Conservation (phyloP, 2,113 vertebrate genomes). For the Charadrius vociferus region DNA sequence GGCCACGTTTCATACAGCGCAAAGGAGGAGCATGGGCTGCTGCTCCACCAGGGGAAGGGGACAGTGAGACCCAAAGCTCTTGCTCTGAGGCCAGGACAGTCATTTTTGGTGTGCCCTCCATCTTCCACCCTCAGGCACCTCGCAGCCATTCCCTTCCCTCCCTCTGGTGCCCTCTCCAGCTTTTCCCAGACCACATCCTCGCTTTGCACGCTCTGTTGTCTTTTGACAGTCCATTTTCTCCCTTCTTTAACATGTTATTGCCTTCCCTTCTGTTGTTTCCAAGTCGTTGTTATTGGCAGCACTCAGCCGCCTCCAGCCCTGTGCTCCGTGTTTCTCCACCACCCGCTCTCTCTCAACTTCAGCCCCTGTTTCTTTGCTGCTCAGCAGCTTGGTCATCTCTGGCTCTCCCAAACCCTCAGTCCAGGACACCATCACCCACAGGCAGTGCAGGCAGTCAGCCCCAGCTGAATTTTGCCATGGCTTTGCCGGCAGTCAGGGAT, state of each 20-base stretch:
- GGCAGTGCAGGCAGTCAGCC: not conserved
- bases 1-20: not conserved
- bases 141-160: not conserved
- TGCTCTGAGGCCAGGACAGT: not conserved
- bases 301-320: not conserved
- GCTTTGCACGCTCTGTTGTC: not conserved
- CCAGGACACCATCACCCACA: not conserved
- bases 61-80: not conserved
- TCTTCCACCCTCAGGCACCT: not conserved
- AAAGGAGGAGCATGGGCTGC: not conserved
- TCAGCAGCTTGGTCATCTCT: not conserved
- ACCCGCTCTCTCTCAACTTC: not conserved
- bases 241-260: not conserved
- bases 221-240: not conserved
- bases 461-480: not conserved
- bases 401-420: not conserved
- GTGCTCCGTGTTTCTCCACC: not conserved
- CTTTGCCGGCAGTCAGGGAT: not conserved
- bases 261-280: not conserved
- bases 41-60: not conserved
- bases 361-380: not conserved
- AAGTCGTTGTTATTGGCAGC: not conserved
- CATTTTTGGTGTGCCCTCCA: not conserved
- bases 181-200: not conserved
- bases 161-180: not conserved